These are phyloP conservation scores for Apistogramma diplotaenia DNA, from an alignment of 2,113 vertebrate genomes.

Conservation along the genomic window DNA sequence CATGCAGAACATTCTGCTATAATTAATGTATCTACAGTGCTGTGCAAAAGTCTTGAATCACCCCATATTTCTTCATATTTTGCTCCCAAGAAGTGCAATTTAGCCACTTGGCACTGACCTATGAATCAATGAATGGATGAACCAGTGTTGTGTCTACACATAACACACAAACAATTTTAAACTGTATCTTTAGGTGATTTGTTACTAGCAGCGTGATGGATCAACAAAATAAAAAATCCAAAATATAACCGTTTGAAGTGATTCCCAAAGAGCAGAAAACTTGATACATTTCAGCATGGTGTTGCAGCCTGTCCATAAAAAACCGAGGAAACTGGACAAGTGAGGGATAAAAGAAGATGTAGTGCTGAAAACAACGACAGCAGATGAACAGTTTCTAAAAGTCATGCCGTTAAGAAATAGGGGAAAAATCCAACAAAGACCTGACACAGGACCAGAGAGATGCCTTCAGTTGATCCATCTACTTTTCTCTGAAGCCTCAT, in stretches of 20 bases:
- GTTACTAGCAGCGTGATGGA: neutral
- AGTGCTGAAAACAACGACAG: neutral
- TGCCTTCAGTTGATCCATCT: neutral
- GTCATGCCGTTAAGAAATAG: too few species aligned
- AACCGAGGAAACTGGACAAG: neutral
- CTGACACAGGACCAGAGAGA: neutral
- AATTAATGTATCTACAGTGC: neutral
- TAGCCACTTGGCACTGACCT: neutral
- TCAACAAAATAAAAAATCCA: neutral
- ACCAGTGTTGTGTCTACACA: neutral
- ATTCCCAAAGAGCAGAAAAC: neutral
- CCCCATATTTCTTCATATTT: neutral
- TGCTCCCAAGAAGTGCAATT: neutral
- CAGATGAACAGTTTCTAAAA: too few species aligned
- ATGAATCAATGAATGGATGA: neutral
- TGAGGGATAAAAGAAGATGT: neutral
- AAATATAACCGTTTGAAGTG: neutral
- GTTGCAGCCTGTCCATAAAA: neutral
- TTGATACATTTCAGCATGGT: accelerated
- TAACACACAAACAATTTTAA: neutral
- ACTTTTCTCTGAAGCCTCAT: neutral
- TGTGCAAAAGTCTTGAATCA: neutral
- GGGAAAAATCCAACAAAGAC: neutral
- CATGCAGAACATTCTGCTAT: neutral
- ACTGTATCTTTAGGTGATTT: neutral